Evolutionary conservation across 64 coral and sea anemone species (phyloP), one percentile per base, ranked within the genome.

Genomic region (Actinia equina): DNA sequence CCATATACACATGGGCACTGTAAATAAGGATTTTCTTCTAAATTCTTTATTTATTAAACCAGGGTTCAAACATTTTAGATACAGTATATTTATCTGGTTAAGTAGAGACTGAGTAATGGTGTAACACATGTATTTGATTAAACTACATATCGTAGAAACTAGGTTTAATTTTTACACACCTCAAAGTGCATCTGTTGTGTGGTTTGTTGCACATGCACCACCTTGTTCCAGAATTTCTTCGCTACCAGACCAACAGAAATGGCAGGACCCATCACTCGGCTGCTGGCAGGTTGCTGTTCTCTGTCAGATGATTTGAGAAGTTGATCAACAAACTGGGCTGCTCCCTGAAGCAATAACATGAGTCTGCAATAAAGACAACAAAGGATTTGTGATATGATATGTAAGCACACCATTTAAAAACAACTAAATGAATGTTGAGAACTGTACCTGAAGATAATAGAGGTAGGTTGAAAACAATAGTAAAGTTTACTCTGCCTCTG

Each of bases 161-260:
- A n/a, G 7, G 11, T 27, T 26, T 5, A 0, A 43, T 5, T 44
- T 17, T 18, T 17, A 53, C 77, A 85, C 23, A 98, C 96, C 96
- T 99, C 97, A 85, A 87, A 82, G 8, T 95, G 91, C 23, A 95
- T 58, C 51, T 92, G 88, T 65, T 99, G 97, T 52, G 86, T 92
- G 64, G 90, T 86, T 58, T 99, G 97, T 41, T 99, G 93, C n/a
- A 95, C 83, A 83, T 99, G 88, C 22, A 94, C 97, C 58, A 95
- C 83, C 58, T 99, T 95, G 61, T 93, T 99, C 97, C 97, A 99
- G 63, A 93, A 99, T 51, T 99, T 99, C 85, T 99, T 99, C 9
- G 91, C 97, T 13, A 99, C 97, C 52, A 99, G 86, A 65, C 97
- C 97, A 74, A 99, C 93, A 61, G 97, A 99, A 88, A 99, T 99